Conservation (phyloP, 2,888 invertebrate genomes). For the Scrobipalpa costella region DNA sequence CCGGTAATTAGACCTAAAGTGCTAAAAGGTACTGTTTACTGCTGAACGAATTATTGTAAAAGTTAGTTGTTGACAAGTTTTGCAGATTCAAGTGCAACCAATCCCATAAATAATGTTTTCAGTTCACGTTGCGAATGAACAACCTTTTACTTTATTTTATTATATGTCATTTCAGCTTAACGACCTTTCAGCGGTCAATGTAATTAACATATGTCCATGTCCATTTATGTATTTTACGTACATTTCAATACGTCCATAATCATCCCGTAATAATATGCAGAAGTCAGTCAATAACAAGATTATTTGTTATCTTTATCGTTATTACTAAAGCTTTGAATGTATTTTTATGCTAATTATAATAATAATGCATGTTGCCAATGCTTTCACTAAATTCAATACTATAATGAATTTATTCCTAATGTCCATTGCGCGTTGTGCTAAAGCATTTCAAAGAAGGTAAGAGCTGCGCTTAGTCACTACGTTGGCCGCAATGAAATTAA, state of each 20-base stretch:
- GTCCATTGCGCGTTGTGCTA: not conserved
- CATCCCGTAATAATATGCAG: slow-evolving; percentile 48
- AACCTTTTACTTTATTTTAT: too few relatives aligned
- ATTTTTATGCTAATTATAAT: not conserved
- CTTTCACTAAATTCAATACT: not conserved
- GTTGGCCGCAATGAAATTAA: too few relatives aligned
- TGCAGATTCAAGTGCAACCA: too few relatives aligned
- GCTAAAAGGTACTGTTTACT: too few relatives aligned
- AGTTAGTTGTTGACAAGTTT: too few relatives aligned
- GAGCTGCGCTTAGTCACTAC: not conserved
- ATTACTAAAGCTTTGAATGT: slow-evolving; percentile 2
- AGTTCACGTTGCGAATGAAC: too few relatives aligned
- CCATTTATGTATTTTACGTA: not conserved
- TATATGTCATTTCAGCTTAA: too few relatives aligned
- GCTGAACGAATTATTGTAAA: too few relatives aligned
- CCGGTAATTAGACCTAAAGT: too few relatives aligned
- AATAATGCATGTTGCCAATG: slow-evolving; percentile 6
- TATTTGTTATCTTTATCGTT: not conserved
- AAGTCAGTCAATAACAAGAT: slow-evolving; percentile 62
- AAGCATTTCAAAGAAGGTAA: not conserved
- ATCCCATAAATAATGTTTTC: too few relatives aligned
- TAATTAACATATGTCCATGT: not conserved
- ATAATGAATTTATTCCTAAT: not conserved
- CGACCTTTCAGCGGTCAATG: not conserved
- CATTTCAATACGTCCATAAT: not conserved